Conservation (phyloP, 2,797 vertebrate genomes). For the Muscicapa comitata region DNA sequence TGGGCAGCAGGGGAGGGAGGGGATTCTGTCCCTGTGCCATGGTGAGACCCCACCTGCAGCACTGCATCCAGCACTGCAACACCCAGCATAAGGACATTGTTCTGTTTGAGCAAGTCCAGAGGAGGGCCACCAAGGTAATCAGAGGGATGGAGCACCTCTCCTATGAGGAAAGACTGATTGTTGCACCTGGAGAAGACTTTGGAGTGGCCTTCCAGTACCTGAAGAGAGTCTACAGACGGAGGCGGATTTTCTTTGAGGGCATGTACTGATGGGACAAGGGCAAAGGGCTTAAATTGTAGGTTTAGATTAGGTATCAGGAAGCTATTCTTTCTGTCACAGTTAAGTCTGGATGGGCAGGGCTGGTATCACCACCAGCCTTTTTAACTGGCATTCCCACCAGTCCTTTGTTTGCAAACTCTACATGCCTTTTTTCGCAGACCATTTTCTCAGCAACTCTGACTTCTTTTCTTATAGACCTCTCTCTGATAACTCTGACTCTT, state of each 20-base stretch:
- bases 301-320: neutral
- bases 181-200: neutral
- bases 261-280: neutral
- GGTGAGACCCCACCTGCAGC: fast-evolving
- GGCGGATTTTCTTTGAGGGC: neutral
- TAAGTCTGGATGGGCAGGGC: too few species aligned
- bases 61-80: neutral
- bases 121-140: neutral
- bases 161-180: neutral
- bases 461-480: too few species aligned
- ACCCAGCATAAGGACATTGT: fast-evolving
- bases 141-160: neutral
- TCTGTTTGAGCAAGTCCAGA: too few species aligned
- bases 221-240: neutral
- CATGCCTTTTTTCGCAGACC: too few species aligned
- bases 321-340: too few species aligned
- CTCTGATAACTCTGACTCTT: too few species aligned
- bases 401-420: too few species aligned
- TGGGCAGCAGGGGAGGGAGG: neutral
- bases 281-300: neutral
- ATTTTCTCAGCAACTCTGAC: too few species aligned
- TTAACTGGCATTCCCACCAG: too few species aligned
- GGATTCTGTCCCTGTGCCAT: neutral
- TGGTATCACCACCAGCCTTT: too few species aligned
- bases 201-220: neutral